A percentile compares a stretch with the other conserved stretches of the same genome.
Conservation (phyloP, 2,797 vertebrate genomes). For the Fundulus diaphanus region DNA sequence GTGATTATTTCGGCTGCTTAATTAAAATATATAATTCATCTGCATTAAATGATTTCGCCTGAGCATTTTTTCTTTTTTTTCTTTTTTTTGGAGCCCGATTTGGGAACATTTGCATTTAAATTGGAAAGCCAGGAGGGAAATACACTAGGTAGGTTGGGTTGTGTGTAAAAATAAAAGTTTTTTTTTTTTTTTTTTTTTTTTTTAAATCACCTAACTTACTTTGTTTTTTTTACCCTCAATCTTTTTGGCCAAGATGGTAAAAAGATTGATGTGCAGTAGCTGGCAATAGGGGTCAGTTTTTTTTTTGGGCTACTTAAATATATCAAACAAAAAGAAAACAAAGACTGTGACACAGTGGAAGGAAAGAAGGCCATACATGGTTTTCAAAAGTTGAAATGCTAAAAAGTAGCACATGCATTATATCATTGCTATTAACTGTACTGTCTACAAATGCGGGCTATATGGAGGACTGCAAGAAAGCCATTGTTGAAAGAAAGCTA, state of each 20-base stretch:
- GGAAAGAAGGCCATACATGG: not conserved
- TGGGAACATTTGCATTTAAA: slow-evolving; percentile 87
- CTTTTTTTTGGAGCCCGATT: slow-evolving; percentile 76
- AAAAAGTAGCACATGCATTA: not conserved
- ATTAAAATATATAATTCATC: slow-evolving; percentile 88
- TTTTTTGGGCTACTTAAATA: not conserved
- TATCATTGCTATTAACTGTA: not conserved
- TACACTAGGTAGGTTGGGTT: slow-evolving; percentile 52
- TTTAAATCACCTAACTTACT: slow-evolving; percentile 31
- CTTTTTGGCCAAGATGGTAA: slow-evolving; percentile 14
- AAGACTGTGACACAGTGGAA: not conserved
- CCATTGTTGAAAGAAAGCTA: too few relatives aligned
- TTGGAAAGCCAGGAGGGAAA: slow-evolving; percentile 80
- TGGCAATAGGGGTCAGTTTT: slow-evolving; percentile 1
- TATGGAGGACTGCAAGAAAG: not conserved
- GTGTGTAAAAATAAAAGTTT: slow-evolving; percentile 53
- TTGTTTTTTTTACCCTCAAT: slow-evolving; percentile 9
- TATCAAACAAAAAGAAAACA: not conserved
- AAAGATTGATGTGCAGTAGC: not conserved
- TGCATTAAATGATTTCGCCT: slow-evolving; percentile 75
- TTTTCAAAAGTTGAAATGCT: not conserved
- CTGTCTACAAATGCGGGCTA: not conserved
- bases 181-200: too few relatives aligned
- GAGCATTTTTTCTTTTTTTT: slow-evolving; percentile 69
- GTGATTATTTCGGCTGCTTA: slow-evolving; percentile 74